These are phyloP conservation scores for Oreochromis grahami DNA, from an alignment of 2,797 vertebrate genomes.

Conservation along the genomic window DNA sequence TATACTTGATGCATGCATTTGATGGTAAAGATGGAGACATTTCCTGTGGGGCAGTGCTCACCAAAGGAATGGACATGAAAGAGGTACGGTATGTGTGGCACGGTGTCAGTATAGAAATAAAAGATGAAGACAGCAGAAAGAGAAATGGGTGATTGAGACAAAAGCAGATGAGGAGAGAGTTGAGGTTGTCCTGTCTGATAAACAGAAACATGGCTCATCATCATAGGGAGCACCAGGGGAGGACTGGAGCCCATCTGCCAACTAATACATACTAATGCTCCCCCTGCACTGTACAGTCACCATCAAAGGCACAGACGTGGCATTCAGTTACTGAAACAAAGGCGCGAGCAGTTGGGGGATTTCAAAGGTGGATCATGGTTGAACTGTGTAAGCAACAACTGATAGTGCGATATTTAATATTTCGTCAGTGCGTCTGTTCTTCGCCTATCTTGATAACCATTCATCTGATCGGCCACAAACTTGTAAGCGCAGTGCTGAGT, in stretches of 20 bases:
- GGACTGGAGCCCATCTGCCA: conserved; percentile 59
- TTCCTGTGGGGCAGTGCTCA: conserved; percentile 9
- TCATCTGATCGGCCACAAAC: neutral
- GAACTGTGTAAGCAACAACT: neutral
- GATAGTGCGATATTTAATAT: neutral
- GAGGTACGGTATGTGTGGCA: neutral
- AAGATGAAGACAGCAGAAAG: conserved; percentile 20
- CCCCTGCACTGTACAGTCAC: conserved; percentile 25
- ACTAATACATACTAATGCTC: conserved; percentile 66
- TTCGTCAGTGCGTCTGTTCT: neutral
- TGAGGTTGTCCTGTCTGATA: conserved; percentile 66
- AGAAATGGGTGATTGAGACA: conserved; percentile 55
- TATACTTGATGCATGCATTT: conserved; percentile 12
- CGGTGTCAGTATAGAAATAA: neutral
- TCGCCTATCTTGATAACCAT: neutral
- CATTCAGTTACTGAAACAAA: neutral
- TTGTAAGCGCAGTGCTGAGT: neutral
- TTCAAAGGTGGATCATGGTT: conserved; percentile 1
- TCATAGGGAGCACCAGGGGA: conserved; percentile 60
- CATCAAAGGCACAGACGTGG: conserved; percentile 36
- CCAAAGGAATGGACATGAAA: neutral
- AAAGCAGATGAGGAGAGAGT: conserved; percentile 58
- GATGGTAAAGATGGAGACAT: conserved; percentile 42
- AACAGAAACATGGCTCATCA: conserved; percentile 70
- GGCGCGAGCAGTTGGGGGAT: neutral